These are phyloP conservation scores for Corythoichthys intestinalis DNA, from an alignment of 2,113 vertebrate species.

Conservation along the genomic window DNA sequence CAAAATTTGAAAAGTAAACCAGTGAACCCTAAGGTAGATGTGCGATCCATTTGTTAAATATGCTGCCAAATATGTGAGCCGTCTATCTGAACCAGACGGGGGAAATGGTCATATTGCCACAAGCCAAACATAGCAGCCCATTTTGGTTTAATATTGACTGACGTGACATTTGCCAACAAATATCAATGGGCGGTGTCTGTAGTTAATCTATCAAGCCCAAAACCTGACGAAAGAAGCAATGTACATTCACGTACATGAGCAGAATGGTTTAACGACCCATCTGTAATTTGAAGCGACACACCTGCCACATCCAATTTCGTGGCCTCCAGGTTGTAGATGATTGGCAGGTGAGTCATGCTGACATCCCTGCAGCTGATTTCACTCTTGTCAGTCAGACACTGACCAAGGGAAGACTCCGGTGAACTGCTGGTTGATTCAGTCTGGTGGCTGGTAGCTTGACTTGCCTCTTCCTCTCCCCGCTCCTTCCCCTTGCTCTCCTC, in stretches of 20 bases:
- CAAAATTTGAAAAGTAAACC: too few relatives aligned
- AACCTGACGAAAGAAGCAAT: not conserved
- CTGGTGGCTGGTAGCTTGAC: slow-evolving; percentile 47
- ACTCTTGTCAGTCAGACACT: slow-evolving; percentile 62
- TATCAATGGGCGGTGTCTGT: too few relatives aligned
- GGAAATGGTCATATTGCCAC: too few relatives aligned
- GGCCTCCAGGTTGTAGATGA: slow-evolving; percentile 65
- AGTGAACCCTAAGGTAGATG: too few relatives aligned
- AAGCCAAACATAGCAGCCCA: too few relatives aligned
- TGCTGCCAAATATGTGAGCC: too few relatives aligned
- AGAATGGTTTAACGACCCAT: not conserved
- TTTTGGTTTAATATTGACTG: too few relatives aligned
- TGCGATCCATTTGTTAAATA: too few relatives aligned
- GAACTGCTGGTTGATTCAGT: slow-evolving; percentile 27
- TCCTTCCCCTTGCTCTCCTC: slow-evolving; percentile 17
- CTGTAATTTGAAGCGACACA: slow-evolving; percentile 33
- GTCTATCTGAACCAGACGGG: too few relatives aligned
- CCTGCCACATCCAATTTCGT: slow-evolving; percentile 75
- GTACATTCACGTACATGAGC: not conserved
- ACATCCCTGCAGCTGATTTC: slow-evolving; percentile 67
- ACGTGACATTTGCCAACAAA: too few relatives aligned
- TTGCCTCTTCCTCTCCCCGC: slow-evolving; percentile 44
- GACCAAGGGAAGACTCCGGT: slow-evolving; percentile 50
- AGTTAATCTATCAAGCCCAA: too few relatives aligned
- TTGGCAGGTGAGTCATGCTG: slow-evolving; percentile 68